Conservation (phyloP, 1,140 invertebrate genomes). For the Bombus polaris region DNA sequence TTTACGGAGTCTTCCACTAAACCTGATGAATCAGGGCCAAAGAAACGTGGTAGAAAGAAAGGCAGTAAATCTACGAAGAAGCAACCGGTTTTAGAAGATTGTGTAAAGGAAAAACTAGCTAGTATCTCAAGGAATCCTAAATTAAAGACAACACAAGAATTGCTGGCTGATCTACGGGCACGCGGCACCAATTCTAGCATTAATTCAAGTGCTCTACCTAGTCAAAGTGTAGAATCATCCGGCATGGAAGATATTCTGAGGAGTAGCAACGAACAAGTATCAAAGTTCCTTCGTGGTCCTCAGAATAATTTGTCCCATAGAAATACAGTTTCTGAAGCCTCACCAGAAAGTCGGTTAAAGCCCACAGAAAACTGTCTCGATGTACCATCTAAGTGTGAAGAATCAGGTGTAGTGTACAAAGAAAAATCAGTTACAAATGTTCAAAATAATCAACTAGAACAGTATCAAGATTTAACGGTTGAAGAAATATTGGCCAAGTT, state of each 20-base stretch:
- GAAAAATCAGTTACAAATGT: conserved; percentile 41
- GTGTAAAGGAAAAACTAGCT: conserved; percentile 86
- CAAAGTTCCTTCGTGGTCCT: conserved; percentile 84
- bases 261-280: conserved; percentile 81
- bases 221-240: conserved; percentile 78
- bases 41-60: conserved; percentile 88
- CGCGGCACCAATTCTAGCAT: conserved; percentile 80
- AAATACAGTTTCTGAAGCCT: conserved; percentile 50
- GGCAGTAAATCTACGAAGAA: conserved; percentile 86
- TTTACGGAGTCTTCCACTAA: conserved; percentile 66
- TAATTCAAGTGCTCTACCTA: conserved; percentile 75
- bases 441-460: conserved; percentile 44
- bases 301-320: conserved; percentile 76
- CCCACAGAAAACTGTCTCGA: conserved; percentile 53
- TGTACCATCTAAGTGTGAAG: conserved; percentile 45
- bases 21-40: conserved; percentile 78
- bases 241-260: conserved; percentile 77
- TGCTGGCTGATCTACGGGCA: conserved; percentile 90
- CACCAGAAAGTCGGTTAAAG: conserved; percentile 43
- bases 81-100: conserved; percentile 82
- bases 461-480: conserved; percentile 77
- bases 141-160: conserved; percentile 93
- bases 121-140: conserved; percentile 86
- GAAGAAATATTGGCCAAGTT: conserved; percentile 85
- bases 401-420: conserved; percentile 45